Conservation (phyloP, 1,140 invertebrate genomes). For the Harlomillsia oculata region DNA sequence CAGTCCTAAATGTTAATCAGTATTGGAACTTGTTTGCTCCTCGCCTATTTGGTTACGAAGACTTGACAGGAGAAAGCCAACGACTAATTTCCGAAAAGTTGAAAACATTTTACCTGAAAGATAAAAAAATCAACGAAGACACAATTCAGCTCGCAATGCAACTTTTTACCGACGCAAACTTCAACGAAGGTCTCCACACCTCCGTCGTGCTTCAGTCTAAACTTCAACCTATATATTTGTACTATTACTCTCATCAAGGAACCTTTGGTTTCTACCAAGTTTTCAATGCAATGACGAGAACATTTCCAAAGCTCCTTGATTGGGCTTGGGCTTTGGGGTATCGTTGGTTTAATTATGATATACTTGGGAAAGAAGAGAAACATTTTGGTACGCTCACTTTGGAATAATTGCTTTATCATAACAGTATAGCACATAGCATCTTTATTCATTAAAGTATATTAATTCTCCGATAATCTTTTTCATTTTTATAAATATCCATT, state of each 20-base stretch:
- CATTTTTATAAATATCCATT: too few relatives aligned
- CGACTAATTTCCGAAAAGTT: neutral
- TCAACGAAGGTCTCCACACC: neutral
- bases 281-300: neutral
- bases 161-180: neutral
- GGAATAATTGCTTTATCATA: too few relatives aligned
- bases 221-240: neutral
- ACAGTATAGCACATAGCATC: too few relatives aligned
- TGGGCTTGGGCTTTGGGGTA: neutral
- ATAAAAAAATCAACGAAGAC: neutral
- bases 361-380: neutral
- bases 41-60: neutral
- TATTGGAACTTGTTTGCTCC: neutral
- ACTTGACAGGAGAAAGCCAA: neutral
- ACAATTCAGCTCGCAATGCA: neutral
- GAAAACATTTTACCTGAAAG: neutral
- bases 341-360: neutral
- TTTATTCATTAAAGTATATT: too few relatives aligned
- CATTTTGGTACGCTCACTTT: too few relatives aligned
- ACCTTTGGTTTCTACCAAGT: neutral
- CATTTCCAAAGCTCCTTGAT: neutral
- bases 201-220: neutral
- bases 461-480: too few relatives aligned
- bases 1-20: neutral
- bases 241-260: constrained; percentile 3